These are phyloP conservation scores for Pristionchus entomophagus DNA, from an alignment of 2,888 invertebrate species.

Conservation along the genomic window DNA sequence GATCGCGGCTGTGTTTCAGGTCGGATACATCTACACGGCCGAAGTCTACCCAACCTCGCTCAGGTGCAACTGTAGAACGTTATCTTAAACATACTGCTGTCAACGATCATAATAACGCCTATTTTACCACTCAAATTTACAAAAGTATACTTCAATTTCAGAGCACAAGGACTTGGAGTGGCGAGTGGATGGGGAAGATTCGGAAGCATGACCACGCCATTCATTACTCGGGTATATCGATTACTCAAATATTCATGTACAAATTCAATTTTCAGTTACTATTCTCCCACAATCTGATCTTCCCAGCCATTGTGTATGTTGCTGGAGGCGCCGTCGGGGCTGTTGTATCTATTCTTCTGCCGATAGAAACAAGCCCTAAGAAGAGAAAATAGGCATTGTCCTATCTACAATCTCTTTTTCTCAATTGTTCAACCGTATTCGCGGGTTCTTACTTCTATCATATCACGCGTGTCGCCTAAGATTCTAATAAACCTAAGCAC, in stretches of 20 bases:
- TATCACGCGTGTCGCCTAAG: no score
- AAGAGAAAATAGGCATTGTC: no score
- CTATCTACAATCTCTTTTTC: no score
- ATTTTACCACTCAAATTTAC: not conserved
- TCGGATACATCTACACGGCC: not conserved
- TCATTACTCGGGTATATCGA: not conserved
- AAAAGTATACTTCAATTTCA: not conserved
- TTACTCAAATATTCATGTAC: not conserved
- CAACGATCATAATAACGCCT: not conserved
- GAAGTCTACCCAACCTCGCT: constrained; percentile 9
- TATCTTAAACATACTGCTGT: not conserved
- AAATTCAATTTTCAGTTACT: not conserved
- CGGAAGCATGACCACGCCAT: constrained; percentile 3
- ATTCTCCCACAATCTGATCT: not conserved
- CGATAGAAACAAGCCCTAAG: not conserved
- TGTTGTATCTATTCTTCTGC: not conserved
- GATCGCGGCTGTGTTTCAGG: not conserved
- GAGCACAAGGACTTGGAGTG: not conserved
- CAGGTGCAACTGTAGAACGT: not conserved
- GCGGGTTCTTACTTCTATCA: no score
- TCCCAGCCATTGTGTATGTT: not conserved
- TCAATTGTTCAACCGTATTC: no score
- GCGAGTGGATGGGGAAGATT: not conserved
- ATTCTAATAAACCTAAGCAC: no score
- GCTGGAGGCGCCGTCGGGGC: not conserved